A percentile compares a stretch with the other conserved stretches of the same genome.
phyloP scores from a whole-genome alignment of 2,888 invertebrate genomes.

The Selenia dentaria region DNA sequence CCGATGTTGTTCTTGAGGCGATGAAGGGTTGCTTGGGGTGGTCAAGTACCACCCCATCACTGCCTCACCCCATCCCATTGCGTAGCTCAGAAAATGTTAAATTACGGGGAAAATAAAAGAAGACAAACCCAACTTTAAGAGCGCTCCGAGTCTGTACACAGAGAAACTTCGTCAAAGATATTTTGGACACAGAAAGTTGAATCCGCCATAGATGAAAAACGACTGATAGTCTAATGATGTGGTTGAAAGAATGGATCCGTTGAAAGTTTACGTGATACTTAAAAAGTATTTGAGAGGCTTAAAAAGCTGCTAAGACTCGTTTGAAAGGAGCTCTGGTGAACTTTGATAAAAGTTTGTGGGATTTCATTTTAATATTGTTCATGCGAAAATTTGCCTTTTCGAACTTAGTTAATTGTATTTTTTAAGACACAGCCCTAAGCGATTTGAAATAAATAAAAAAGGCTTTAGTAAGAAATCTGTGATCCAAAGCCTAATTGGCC shows the following conservation, averaged over 20 bases:
- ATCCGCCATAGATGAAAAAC: slow-evolving; percentile 20
- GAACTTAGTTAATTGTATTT: not conserved
- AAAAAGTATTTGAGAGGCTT: slow-evolving; percentile 40
- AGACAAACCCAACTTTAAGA: slow-evolving; percentile 39
- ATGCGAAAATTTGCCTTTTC: slow-evolving; percentile 2
- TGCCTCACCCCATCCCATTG: slow-evolving; percentile 32
- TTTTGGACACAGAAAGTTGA: slow-evolving; percentile 16
- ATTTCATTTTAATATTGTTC: slow-evolving; percentile 20
- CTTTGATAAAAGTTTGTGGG: slow-evolving; percentile 12
- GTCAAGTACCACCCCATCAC: slow-evolving; percentile 52
- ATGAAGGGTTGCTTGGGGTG: slow-evolving; percentile 56
- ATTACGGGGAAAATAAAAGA: slow-evolving; percentile 59
- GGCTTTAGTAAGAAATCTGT: no score
- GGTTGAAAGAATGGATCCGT: slow-evolving; percentile 42
- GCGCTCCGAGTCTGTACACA: slow-evolving; percentile 7
- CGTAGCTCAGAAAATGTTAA: slow-evolving; percentile 52
- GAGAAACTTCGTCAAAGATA: slow-evolving; percentile 4
- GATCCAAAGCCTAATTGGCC: no score
- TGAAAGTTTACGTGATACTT: slow-evolving; percentile 50
- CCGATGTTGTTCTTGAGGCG: slow-evolving; percentile 69
- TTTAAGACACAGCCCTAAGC: no score
- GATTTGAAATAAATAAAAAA: no score
- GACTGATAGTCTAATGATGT: slow-evolving; percentile 51
- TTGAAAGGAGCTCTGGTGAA: slow-evolving; percentile 37
- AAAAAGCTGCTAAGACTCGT: slow-evolving; percentile 25